Conservation (phyloP, 2,888 invertebrate genomes). For the Tenthredo livida region DNA sequence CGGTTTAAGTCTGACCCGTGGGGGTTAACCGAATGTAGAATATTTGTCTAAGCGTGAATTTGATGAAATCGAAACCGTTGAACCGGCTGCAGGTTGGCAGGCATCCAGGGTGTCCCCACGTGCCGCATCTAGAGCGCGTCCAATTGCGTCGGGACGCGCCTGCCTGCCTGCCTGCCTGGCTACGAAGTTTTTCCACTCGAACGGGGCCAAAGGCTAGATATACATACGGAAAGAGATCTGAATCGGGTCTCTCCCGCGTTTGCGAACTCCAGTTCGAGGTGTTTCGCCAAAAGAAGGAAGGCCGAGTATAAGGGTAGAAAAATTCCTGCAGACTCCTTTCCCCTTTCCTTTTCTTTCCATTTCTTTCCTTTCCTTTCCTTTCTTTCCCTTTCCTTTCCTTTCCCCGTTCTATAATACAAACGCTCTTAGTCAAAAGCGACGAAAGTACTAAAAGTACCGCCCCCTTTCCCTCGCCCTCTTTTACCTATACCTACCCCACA, state of each 20-base stretch:
- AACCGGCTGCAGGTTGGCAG: slow-evolving; percentile 30
- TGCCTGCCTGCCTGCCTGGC: background rate
- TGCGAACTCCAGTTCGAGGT: background rate
- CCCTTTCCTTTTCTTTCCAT: background rate
- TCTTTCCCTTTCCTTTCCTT: background rate
- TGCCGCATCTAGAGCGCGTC: slow-evolving; percentile 44
- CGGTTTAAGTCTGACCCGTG: background rate
- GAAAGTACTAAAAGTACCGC: slow-evolving; percentile 34
- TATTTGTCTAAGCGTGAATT: slow-evolving; percentile 48
- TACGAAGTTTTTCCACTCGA: slow-evolving; percentile 46
- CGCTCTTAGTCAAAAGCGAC: slow-evolving; percentile 35
- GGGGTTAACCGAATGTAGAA: slow-evolving; percentile 1
- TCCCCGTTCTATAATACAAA: background rate
- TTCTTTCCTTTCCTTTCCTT: background rate
- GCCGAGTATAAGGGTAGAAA: slow-evolving; percentile 12
- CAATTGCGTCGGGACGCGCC: slow-evolving; percentile 46
- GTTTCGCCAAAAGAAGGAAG: background rate
- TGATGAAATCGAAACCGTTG: slow-evolving; percentile 44
- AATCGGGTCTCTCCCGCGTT: background rate
- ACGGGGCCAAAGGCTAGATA: slow-evolving; percentile 29
- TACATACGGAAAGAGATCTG: slow-evolving; percentile 10
- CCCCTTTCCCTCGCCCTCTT: background rate
- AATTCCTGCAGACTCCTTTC: background rate
- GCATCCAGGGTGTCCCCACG: slow-evolving; percentile 27
- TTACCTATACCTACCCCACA: background rate